A percentile compares a stretch with the other conserved stretches of the same genome.
These are phyloP conservation scores for Chroicocephalus ridibundus DNA, from an alignment of 2,113 vertebrate genomes.

Conservation along the genomic window DNA sequence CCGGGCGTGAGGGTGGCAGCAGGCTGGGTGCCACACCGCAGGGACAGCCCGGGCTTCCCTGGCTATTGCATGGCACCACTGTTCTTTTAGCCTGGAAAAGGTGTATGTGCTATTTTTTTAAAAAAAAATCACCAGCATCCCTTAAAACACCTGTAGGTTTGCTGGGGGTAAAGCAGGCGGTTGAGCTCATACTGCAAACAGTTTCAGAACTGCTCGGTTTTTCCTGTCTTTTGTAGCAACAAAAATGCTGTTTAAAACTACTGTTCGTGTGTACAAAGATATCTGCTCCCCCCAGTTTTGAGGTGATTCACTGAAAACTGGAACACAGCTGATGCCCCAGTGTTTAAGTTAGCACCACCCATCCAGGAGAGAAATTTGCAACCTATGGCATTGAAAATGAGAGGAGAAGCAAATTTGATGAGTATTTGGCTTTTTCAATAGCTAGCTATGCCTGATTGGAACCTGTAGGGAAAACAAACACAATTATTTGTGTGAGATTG, in stretches of 20 bases:
- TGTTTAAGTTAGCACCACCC: background rate
- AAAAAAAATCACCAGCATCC: background rate
- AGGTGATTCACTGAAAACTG: background rate
- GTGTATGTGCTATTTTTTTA: background rate
- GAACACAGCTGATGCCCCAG: background rate
- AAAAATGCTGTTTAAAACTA: background rate
- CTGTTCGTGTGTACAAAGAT: rapidly evolving
- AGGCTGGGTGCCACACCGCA: rapidly evolving
- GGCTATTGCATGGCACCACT: rapidly evolving
- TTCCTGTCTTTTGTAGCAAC: background rate
- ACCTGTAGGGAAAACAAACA: constrained; percentile 41
- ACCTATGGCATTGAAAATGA: background rate
- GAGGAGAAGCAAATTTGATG: constrained; percentile 35
- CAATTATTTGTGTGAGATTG: constrained; percentile 51
- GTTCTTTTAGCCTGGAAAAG: background rate
- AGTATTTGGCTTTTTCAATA: constrained; percentile 23
- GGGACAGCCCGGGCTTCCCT: background rate
- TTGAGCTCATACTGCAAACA: rapidly evolving
- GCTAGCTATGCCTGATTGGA: constrained; percentile 23
- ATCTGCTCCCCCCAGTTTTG: background rate
- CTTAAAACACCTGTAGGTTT: background rate
- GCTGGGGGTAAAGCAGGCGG: background rate
- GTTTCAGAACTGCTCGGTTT: background rate
- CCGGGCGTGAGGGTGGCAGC: background rate
- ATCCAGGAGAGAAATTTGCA: background rate